A percentile compares a stretch with the other conserved stretches of the same genome.
Conservation (phyloP, 2,113 vertebrate species). For the Austrofundulus limnaeus region DNA sequence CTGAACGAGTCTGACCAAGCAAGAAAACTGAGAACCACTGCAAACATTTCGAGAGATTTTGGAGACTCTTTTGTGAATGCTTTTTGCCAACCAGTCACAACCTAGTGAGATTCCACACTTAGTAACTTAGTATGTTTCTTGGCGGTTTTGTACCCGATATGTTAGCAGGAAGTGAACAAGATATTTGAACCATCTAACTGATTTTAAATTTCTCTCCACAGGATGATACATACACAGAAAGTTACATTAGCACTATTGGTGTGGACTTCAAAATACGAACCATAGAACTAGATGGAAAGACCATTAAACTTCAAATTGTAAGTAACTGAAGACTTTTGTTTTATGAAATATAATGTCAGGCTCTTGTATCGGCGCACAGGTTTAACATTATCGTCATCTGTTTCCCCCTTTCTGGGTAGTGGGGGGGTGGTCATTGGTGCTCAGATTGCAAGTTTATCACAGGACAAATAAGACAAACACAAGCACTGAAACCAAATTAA, state of each 20-base stretch:
- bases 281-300: slow-evolving; percentile 99
- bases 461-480: too few relatives aligned
- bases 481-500: too few relatives aligned
- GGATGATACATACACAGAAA: slow-evolving; percentile 99
- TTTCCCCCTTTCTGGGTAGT: too few relatives aligned
- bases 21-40: too few relatives aligned
- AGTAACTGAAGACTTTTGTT: slow-evolving; percentile 69
- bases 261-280: slow-evolving; percentile 99
- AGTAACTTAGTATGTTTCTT: background rate
- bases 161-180: slow-evolving; percentile 7
- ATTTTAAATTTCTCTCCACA: slow-evolving; percentile 65
- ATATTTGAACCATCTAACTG: slow-evolving; percentile 62
- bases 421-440: too few relatives aligned
- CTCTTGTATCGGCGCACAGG: background rate
- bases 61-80: too few relatives aligned
- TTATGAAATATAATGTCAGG: background rate
- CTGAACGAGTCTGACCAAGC: too few relatives aligned
- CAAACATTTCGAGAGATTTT: too few relatives aligned
- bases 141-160: background rate
- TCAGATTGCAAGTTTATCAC: background rate
- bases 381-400: background rate
- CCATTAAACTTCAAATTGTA: slow-evolving; percentile 99
- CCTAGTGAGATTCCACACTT: too few relatives aligned
- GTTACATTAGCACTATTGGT: slow-evolving; percentile 99
- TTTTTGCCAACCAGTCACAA: too few relatives aligned